phyloP scores from a whole-genome alignment of 2,797 vertebrate genomes.

The Vespertilio murinus region DNA sequence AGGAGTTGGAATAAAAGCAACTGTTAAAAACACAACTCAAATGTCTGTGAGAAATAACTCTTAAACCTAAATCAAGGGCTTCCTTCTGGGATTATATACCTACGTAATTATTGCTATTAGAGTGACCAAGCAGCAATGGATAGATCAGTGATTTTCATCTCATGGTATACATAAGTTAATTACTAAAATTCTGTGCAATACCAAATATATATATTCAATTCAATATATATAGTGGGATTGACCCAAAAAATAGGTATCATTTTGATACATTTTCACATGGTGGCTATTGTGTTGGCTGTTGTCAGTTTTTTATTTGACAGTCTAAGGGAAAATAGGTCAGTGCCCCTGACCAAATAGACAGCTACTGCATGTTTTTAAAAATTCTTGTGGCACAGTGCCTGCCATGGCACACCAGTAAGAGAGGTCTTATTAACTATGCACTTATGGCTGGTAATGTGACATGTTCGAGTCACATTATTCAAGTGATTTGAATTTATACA shows the following conservation, averaged over 20 bases:
- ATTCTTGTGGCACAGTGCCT: not conserved
- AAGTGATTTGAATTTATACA: constrained; percentile 24
- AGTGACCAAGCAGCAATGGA: constrained; percentile 41
- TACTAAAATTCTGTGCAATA: not conserved
- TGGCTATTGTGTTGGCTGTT: not conserved
- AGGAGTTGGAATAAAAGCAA: not conserved
- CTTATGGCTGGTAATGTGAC: not conserved
- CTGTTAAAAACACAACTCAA: constrained; percentile 30
- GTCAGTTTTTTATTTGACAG: not conserved
- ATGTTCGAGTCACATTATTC: not conserved
- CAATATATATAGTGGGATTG: not conserved
- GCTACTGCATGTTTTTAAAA: not conserved
- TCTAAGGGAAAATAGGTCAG: not conserved
- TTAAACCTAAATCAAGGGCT: constrained; percentile 6
- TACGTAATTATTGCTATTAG: constrained; percentile 57
- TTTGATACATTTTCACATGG: not conserved
- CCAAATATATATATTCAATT: not conserved
- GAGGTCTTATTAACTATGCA: not conserved
- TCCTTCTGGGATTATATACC: constrained; percentile 49
- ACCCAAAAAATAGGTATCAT: not conserved
- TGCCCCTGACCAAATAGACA: not conserved
- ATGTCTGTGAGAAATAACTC: constrained; percentile 27
- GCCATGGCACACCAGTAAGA: not conserved
- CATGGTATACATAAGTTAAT: not conserved
- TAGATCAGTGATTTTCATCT: not conserved